Base-by-base conservation (phyloP, 2,113 vertebrate species). In the Hyaena hyaena region DNA sequence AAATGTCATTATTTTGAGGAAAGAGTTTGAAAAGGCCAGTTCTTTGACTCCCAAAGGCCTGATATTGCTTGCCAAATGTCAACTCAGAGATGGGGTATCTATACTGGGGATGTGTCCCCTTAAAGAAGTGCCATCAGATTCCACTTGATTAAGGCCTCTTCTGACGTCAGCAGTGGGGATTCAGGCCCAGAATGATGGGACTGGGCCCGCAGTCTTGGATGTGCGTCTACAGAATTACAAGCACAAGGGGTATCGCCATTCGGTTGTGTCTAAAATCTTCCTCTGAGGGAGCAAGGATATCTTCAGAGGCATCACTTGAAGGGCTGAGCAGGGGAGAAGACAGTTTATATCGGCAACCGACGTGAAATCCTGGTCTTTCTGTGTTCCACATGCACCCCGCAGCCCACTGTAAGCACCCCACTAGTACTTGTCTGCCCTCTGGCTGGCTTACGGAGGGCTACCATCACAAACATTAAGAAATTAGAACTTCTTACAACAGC, bases 1-100 rank as follows among this genome's bases (percentile, higher is more conserved):
- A 83, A 11, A 74, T 69, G 84, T 92, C 63, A 55, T 80, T 90
- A 61, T 94, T 96, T 93, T 77, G 55, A 88, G 43, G 85, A 16
- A 73, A 53, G 65, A 73, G 7, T 68, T 95, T 19, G 23, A 53
- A 87, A 92, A 58, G 39, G 26, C 39, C 80, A 88, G 53, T 43
- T 71, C 19, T 35, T 83, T 74, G 33, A 79, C 73, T 33, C 79
- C 10, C 0, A 24, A 48, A 82, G 81, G 45, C 65, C 23, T 53
- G 21, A 10, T 73, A 58, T 26, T 61, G 53, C 55, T 82, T 7
- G 1, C 43, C 66, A 45, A 69, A 45, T 81, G 39, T 45, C 26
- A 45, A 0, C 33, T 65, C 55, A 33, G 31, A 76, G 86, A 87
- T 24, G n/a, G 50, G 26, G 19, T 48, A 10, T 71, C 26, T 81